phyloP scores from a whole-genome alignment of 2,888 invertebrate species.

The Eupithecia dodoneata region DNA sequence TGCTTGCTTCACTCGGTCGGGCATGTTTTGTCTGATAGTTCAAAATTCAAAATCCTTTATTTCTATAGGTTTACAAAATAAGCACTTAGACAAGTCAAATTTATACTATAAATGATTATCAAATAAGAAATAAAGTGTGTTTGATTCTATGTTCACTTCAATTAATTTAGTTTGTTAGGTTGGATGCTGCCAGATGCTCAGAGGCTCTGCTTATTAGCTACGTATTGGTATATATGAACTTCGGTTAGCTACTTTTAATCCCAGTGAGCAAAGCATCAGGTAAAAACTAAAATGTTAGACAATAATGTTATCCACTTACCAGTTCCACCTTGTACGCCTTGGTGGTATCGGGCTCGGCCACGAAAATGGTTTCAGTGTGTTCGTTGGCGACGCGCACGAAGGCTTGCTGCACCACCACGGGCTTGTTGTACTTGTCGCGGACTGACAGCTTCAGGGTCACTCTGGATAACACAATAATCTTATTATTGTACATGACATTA shows the following conservation, averaged over 20 bases:
- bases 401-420: slow-evolving; percentile 92
- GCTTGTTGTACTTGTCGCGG: slow-evolving; percentile 87
- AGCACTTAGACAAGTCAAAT: too few species aligned
- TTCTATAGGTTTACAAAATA: too few species aligned
- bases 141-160: too few species aligned
- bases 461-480: slow-evolving; percentile 52
- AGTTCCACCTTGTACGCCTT: slow-evolving; percentile 95
- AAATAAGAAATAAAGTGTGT: too few species aligned
- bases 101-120: too few species aligned
- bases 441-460: slow-evolving; percentile 92
- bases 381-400: slow-evolving; percentile 91
- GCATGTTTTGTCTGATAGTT: background rate
- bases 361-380: slow-evolving; percentile 96
- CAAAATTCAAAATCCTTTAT: too few species aligned
- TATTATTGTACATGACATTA: background rate
- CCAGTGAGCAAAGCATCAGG: background rate
- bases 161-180: too few species aligned
- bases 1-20: background rate
- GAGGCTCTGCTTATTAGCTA: background rate
- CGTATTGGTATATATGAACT: background rate
- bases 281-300: background rate
- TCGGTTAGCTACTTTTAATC: background rate
- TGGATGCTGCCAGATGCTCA: background rate
- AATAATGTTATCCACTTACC: slow-evolving; percentile 77
- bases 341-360: slow-evolving; percentile 93